phyloP scores from a whole-genome alignment of 2,797 vertebrate genomes.

The Mus spretus region DNA sequence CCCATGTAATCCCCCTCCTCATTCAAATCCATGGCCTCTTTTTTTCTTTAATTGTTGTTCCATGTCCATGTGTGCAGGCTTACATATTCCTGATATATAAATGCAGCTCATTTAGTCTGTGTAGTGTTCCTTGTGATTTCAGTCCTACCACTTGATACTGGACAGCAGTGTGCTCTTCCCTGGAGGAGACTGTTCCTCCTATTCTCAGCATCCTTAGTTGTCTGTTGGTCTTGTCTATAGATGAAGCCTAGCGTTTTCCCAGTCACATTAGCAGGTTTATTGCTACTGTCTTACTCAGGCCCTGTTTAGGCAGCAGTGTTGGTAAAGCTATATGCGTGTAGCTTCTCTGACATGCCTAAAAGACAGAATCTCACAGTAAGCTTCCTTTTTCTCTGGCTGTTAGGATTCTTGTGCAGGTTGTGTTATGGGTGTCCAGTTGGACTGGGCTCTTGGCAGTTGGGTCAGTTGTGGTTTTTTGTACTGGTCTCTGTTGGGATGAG shows the following conservation, averaged over 20 bases:
- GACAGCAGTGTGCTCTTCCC: not conserved
- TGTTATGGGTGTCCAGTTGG: not conserved
- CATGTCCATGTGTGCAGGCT: not conserved
- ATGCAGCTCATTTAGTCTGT: not conserved
- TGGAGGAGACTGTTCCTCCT: not conserved
- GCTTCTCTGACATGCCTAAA: not conserved
- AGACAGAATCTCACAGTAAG: not conserved
- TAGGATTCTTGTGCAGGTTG: not conserved
- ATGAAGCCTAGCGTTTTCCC: not conserved
- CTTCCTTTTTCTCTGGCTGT: not conserved
- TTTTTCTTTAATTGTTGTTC: not conserved
- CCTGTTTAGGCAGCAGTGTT: not conserved
- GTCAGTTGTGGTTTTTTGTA: not conserved
- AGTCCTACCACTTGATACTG: not conserved
- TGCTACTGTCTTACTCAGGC: not conserved
- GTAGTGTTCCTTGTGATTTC: not conserved
- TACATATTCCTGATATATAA: not conserved
- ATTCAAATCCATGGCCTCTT: not conserved
- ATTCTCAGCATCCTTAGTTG: not conserved
- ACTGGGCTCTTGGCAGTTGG: not conserved
- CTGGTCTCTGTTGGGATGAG: not conserved
- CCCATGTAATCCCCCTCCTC: no score
- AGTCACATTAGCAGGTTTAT: not conserved
- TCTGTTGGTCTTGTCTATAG: not conserved
- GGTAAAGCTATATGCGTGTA: not conserved